phyloP scores from a whole-genome alignment of 2,113 vertebrate species.

The Melozone crissalis region DNA sequence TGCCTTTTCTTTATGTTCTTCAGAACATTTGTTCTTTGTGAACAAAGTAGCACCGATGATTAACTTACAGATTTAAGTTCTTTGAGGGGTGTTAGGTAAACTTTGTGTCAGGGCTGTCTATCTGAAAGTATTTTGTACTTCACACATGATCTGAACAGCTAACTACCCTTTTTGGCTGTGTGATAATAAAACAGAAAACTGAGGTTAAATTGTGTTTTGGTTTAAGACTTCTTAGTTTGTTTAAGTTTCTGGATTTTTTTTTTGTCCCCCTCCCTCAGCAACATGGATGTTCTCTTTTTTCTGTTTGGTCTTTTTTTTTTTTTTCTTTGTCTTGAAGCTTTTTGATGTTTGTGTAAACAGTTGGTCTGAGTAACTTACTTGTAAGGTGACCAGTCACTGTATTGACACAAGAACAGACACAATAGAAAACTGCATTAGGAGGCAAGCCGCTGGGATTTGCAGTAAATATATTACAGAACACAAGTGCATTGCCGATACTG shows the following conservation, averaged over 20 bases:
- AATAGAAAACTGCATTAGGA: conserved; percentile 77
- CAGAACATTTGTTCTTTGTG: not conserved
- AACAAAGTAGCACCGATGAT: not conserved
- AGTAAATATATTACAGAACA: conserved; percentile 83
- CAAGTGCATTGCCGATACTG: conserved; percentile 84
- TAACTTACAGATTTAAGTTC: not conserved
- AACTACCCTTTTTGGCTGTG: not conserved
- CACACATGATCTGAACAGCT: not conserved
- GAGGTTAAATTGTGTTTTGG: not conserved
- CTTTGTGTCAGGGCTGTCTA: not conserved
- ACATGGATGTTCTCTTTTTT: not conserved
- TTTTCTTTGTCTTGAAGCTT: not conserved
- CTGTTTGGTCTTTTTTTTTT: not conserved
- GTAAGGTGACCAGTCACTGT: conserved; percentile 69
- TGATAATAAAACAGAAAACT: not conserved
- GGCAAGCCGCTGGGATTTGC: conserved; percentile 73
- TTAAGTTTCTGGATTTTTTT: not conserved
- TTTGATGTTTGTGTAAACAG: conserved; percentile 69
- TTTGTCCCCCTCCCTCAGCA: accelerated
- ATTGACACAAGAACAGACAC: conserved; percentile 74
- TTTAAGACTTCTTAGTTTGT: not conserved
- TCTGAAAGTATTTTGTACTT: not conserved
- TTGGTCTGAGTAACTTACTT: conserved; percentile 59
- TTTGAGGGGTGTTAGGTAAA: not conserved
- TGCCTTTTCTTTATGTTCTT: not conserved